phyloP scores from a whole-genome alignment of 2,797 vertebrate species.

The Cetoscarus ocellatus region DNA sequence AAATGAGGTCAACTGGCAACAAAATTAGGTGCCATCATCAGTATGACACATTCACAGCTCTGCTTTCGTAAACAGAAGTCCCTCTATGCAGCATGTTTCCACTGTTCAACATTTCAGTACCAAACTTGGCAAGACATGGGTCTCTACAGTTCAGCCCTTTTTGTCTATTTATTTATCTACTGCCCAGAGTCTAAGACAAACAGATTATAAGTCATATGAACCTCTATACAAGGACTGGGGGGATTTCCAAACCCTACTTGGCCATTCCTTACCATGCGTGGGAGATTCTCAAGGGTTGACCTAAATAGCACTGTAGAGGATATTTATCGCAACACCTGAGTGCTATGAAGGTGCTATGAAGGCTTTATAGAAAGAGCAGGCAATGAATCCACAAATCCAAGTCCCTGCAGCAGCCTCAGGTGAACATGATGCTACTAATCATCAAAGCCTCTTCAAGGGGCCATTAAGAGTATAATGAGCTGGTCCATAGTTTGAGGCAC shows the following conservation, averaged over 20 bases:
- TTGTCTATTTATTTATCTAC: background rate
- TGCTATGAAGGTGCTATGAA: conserved; percentile 34
- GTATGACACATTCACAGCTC: conserved; percentile 25
- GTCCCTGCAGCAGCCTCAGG: conserved; percentile 25
- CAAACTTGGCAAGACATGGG: background rate
- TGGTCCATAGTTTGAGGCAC: conserved; percentile 49
- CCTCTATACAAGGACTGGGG: conserved; percentile 5
- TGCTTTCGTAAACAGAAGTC: conserved; percentile 24
- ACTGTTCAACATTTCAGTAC: conserved; percentile 7
- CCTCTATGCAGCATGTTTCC: conserved; percentile 13
- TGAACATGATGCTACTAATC: conserved; percentile 42
- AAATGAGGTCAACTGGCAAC: conserved; percentile 58
- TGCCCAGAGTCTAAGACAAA: conserved; percentile 9
- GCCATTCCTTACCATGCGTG: conserved; percentile 17
- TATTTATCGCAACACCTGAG: background rate
- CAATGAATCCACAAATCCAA: conserved; percentile 28
- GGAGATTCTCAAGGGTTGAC: conserved; percentile 38
- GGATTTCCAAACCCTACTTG: conserved; percentile 2
- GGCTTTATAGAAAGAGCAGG: conserved; percentile 31
- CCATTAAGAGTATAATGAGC: conserved; percentile 66
- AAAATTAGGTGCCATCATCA: conserved; percentile 19
- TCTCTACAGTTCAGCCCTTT: background rate
- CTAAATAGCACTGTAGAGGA: conserved; percentile 25
- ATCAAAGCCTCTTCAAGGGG: conserved; percentile 63
- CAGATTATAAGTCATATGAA: conserved; percentile 3